Evolutionary conservation across 2,797 vertebrate species (phyloP).

Genomic region (Heteromormyrus szaboi): DNA sequence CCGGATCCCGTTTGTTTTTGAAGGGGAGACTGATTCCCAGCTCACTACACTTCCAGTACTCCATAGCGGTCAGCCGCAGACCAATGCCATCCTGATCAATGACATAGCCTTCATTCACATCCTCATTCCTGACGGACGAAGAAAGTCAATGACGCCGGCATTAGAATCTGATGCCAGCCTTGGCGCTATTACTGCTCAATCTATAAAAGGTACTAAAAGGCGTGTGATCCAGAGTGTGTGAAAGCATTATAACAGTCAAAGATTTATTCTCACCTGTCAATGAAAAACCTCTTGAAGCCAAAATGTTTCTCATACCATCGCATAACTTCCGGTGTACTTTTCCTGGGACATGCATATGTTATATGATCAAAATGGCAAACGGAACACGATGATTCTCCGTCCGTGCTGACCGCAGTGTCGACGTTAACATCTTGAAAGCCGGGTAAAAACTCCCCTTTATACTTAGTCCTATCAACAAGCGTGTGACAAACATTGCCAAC

Average conservation of each 20-base stretch:
- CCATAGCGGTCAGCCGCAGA: slow-evolving; percentile 76
- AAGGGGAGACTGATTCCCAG: slow-evolving; percentile 49
- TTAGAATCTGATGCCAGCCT: neutral
- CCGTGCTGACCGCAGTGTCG: neutral
- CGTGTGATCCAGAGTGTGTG: neutral
- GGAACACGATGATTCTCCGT: slow-evolving; percentile 26
- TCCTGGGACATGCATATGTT: slow-evolving; percentile 70
- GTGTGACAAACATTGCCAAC: slow-evolving; percentile 85
- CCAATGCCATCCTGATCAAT: slow-evolving; percentile 67
- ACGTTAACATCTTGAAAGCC: slow-evolving; percentile 59
- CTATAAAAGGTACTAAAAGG: neutral
- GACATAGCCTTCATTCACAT: slow-evolving; percentile 59
- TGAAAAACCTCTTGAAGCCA: slow-evolving; percentile 75
- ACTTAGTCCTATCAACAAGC: slow-evolving; percentile 69
- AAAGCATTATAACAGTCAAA: neutral
- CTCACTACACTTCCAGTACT: slow-evolving; percentile 49
- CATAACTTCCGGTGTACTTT: slow-evolving; percentile 54
- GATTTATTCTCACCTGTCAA: slow-evolving; percentile 53
- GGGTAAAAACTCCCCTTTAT: slow-evolving; percentile 73
- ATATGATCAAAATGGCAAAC: slow-evolving; percentile 85
- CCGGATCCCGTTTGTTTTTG: slow-evolving; percentile 39
- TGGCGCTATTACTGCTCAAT: neutral
- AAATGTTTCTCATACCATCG: slow-evolving; percentile 79
- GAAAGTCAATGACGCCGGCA: neutral
- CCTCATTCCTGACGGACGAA: slow-evolving; percentile 56